Percentiles rank a stretch among this genome's conserved stretches.
phyloP scores from a whole-genome alignment of 2,113 vertebrate species.

The Bettongia penicillata region DNA sequence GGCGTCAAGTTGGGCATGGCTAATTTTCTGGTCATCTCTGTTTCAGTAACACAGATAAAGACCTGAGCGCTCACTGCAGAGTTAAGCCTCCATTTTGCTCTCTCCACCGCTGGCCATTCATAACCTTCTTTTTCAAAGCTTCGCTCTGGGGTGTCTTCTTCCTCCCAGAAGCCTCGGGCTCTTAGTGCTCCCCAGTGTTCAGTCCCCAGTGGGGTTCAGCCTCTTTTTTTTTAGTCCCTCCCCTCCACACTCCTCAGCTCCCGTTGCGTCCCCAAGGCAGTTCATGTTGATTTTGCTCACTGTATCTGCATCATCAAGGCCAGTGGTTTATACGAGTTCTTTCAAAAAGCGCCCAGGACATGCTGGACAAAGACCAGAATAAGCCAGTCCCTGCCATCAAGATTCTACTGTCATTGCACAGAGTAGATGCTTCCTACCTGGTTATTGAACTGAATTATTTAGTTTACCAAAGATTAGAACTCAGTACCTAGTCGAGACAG shows the following conservation, averaged over 20 bases:
- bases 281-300: background rate
- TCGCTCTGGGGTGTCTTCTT: background rate
- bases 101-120: background rate
- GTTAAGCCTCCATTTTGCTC: background rate
- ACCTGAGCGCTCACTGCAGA: constrained; percentile 6
- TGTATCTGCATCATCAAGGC: background rate
- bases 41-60: constrained; percentile 72
- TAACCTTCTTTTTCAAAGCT: background rate
- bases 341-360: background rate
- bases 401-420: background rate
- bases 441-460: background rate
- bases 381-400: background rate
- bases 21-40: constrained; percentile 73
- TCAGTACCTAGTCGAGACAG: background rate
- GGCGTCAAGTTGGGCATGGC: constrained; percentile 67
- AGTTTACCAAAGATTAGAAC: background rate
- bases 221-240: background rate
- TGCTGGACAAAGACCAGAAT: background rate
- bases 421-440: background rate
- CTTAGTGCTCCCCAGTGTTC: background rate
- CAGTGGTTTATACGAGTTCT: background rate
- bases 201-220: background rate
- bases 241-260: background rate
- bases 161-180: background rate
- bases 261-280: too few relatives aligned